phyloP scores from a whole-genome alignment of 2,888 invertebrate species.

The Phytoseiulus persimilis region DNA sequence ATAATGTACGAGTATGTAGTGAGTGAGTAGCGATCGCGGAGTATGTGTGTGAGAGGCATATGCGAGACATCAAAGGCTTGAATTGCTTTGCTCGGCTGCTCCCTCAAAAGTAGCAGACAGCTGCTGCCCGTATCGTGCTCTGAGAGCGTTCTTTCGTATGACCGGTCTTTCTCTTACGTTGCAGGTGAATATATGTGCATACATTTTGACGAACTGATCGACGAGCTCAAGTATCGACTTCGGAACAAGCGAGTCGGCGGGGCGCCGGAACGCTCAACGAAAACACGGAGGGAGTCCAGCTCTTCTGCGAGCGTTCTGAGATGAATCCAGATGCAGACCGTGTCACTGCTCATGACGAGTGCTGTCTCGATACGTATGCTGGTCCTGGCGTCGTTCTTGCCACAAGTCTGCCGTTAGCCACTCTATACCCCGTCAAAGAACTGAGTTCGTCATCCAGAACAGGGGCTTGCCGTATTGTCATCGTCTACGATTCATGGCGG shows the following conservation, averaged over 20 bases:
- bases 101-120: not conserved
- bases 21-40: not conserved
- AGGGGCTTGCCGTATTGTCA: no score
- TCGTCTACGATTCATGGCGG: no score
- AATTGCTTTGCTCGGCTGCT: not conserved
- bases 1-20: not conserved
- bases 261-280: no score
- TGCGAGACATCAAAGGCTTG: not conserved
- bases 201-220: not conserved
- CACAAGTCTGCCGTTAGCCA: no score
- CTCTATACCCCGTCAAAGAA: no score
- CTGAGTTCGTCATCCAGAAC: no score
- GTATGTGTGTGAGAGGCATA: not conserved
- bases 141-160: not conserved
- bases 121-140: not conserved
- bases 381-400: no score
- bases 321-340: no score
- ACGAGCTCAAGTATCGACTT: not conserved
- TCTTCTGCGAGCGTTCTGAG: no score
- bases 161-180: not conserved
- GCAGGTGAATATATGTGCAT: not conserved
- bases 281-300: no score
- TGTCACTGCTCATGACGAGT: no score
- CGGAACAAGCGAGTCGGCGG: not conserved
- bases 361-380: no score